Conservation (phyloP, 2,113 vertebrate genomes). For the Halcyon senegalensis region DNA sequence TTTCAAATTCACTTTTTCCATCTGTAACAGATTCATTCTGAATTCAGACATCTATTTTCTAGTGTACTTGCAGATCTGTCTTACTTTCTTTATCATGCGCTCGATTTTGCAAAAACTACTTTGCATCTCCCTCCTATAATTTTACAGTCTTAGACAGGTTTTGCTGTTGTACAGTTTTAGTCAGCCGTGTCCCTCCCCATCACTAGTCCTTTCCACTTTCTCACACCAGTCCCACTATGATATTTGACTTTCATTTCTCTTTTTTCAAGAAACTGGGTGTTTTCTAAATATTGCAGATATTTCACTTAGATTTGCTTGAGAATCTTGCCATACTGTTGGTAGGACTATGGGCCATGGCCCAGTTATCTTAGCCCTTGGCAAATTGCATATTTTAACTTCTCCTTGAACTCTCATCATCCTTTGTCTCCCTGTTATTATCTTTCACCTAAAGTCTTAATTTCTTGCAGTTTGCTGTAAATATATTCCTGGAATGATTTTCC, state of each 20-base stretch:
- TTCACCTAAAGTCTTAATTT: background rate
- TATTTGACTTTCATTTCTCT: background rate
- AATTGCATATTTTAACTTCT: background rate
- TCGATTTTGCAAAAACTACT: background rate
- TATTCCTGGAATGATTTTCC: slow-evolving; percentile 21
- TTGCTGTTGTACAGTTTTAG: background rate
- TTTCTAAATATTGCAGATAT: background rate
- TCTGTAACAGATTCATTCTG: background rate
- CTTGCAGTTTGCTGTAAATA: background rate
- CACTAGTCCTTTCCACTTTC: background rate
- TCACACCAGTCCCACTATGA: background rate
- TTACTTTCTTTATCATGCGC: background rate
- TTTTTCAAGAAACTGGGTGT: background rate
- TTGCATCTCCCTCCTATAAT: background rate
- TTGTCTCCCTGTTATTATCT: background rate
- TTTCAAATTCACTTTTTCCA: background rate
- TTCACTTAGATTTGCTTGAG: background rate
- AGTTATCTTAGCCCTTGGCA: background rate
- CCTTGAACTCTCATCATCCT: background rate
- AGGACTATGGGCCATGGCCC: background rate
- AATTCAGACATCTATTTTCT: background rate
- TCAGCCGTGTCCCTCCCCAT: background rate
- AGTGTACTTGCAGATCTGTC: background rate
- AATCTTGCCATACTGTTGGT: background rate
- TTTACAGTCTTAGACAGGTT: background rate